Evolutionary conservation across 2,888 invertebrate species (phyloP), one percentile per base, ranked within the genome.

Genomic region (Drosophila buzzatii): DNA sequence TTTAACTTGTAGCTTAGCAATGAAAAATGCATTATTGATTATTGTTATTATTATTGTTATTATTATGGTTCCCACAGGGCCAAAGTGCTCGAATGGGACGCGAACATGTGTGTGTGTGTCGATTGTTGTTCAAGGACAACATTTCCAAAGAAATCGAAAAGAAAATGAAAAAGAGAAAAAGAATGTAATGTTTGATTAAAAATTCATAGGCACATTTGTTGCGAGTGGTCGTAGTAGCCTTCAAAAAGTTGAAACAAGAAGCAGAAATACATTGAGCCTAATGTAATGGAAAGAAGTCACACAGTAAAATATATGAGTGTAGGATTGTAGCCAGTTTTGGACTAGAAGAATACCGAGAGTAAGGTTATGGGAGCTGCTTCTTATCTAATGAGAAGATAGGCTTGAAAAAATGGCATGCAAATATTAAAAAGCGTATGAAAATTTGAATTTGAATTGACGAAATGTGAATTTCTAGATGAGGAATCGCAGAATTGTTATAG

Each of bases 201-300:
- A 52, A 70, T 70, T 62, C 62, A 69, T 70, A n/a, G 47, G 41
- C 10, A 44, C 52, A 62, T 70, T 51, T 52, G 41, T 41, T 52
- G 52, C 23, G 45, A 31, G n/a, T n/a, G 33, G 23, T 18, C 49
- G 49, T 33, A 52, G 44, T 41, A 51, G 31, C 27, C 31, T 42
- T 45, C 39, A 58, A 42, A n/a, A 41, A 44, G 8, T 20, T 20
- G 12, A 18, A 49, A 18, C 8, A 27, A 37, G 10, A 27, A 44
- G 12, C 8, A 37, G n/a, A 31, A 3, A 31, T 16, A 27, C 5
- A 49, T 41, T 4, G 12, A 0, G 20, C 14, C 55, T 41, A 55
- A 55, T 55, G 55, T 39, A 55, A 55, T 41, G 41, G 41, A 55
- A 55, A 18, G 7, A 41, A 41, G 16, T 52, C 23, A 23, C 20